Evolutionary conservation across 2,888 invertebrate species (phyloP), one percentile per base, ranked within the genome.

Genomic region (Andrena haemorrhoa): DNA sequence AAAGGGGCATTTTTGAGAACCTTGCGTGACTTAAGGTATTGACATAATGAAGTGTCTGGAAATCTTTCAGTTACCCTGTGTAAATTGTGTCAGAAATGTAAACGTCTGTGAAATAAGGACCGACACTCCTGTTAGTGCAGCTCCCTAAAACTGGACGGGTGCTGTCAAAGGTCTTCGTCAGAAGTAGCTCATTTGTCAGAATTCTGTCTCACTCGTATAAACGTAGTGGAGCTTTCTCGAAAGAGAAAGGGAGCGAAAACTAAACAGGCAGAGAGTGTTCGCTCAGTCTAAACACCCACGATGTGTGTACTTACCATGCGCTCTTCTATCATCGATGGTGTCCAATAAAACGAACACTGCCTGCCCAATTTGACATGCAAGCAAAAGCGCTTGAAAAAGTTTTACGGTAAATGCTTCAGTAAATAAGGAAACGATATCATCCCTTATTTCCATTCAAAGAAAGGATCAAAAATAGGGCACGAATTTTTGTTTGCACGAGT

Each of bases 281-380:
- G 12, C n/a, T 5, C 29, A 56, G 10, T 16, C 41, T 66, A 20
- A 53, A 73, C 73, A 73, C 73, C 74, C 33, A 63, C 53, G 35
- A 8, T 33, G 12, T 12, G 4, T 12, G 41, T 20, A 12, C 26
- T 63, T 53, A 10, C 33, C 41, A 10, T 63, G 29, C 26, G 35
- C 73, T 47, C 58, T 35, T 51, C 68, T 56, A 74, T 75, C 68
- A 56, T 31, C 35, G 41, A 47, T 68, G 53, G 20, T 23, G 33
- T 47, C 74, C 20, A 20, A 26, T n/a, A 10, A 56, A 56, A 56
- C 8, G 56, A 0, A 4, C 56, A 10, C 10, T 26, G 4, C 3
- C 4, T 26, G 20, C 23, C 12, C 8, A 56, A 26, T 26, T 26
- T 56, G 41, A 12, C 12, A 41, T 12, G 12, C 12, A 41, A 4